Evolutionary conservation across 1,140 invertebrate genomes (phyloP), one percentile per base, ranked within the genome.

Genomic region (Drosophila punjabiensis): DNA sequence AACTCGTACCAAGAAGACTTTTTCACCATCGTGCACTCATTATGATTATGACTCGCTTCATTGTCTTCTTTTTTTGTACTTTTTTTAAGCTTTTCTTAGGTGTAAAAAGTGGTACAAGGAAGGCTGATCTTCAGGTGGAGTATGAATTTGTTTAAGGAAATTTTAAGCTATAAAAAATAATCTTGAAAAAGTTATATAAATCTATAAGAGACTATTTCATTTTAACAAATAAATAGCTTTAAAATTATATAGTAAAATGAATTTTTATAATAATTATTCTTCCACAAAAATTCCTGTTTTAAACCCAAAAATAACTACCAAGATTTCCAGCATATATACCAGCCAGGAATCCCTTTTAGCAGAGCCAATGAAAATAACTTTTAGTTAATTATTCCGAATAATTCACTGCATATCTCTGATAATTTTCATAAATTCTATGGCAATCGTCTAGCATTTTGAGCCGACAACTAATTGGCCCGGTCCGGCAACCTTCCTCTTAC

Each of bases 341-440:
- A 28, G 4, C 5, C 5, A 30, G 24, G 63, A 69, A 69, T 71
- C 35, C 45, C 37, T 16, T 30, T 41, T 61, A 61, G 55, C 45
- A 43, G 6, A 74, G 5, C 45, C 32, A 43, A 68, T 74, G 47
- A 74, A 74, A 73, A 74, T 74, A 74, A 67, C 45, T 70, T 79
- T 63, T 63, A 74, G 77, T 85, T 81, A 62, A 77, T 81, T 81
- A 78, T 70, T 41, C 65, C 32, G 56, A 79, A 67, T 71, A 52
- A 86, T 86, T 85, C 66, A 63, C 48, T 52, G 64, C 82, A 79
- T 86, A 71, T 76, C 71, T 87, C 18, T 50, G 82, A 77, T 82
- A 76, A 90, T 90, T 82, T 86, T 82, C 86, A 90, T 86, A 89
- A 89, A 90, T 89, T 90, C 79, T 85, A 75, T 62, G 58, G 68